These are phyloP conservation scores for Nephila pilipes DNA, from an alignment of 1,140 invertebrate genomes.

Conservation along the genomic window DNA sequence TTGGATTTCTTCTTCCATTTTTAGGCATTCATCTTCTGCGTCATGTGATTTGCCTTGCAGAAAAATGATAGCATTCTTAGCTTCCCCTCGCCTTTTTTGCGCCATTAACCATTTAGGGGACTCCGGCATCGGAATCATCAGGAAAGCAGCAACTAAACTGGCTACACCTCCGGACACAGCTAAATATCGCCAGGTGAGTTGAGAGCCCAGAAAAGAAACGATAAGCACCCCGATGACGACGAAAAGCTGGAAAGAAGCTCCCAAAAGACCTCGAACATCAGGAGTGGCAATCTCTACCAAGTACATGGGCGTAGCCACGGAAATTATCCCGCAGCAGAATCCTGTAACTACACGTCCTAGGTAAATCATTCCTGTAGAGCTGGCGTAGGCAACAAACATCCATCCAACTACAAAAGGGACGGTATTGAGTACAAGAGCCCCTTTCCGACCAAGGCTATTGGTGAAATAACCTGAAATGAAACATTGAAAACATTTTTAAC, in stretches of 20 bases:
- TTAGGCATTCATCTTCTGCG: constrained; percentile 55
- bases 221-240: constrained; percentile 85
- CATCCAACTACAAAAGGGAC: constrained; percentile 89
- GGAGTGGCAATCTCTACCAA: constrained; percentile 95
- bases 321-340: constrained; percentile 84
- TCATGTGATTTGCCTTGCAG: constrained; percentile 63
- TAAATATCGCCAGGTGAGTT: constrained; percentile 37
- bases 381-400: constrained; percentile 86
- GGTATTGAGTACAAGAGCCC: constrained; percentile 87
- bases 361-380: constrained; percentile 83
- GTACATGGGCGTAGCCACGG: constrained; percentile 88
- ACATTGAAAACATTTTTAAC: neutral
- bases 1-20: constrained; percentile 70
- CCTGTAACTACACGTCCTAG: constrained; percentile 86
- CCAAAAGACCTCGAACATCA: constrained; percentile 89
- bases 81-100: constrained; percentile 61
- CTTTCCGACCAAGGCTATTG: constrained; percentile 88
- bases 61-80: constrained; percentile 69
- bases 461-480: constrained; percentile 84
- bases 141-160: constrained; percentile 84
- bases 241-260: constrained; percentile 91
- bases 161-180: constrained; percentile 84
- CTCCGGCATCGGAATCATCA: constrained; percentile 81
- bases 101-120: constrained; percentile 77
- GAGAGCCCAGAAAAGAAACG: constrained; percentile 16